phyloP scores from a whole-genome alignment of 2,113 vertebrate genomes.

The Gadus chalcogrammus region DNA sequence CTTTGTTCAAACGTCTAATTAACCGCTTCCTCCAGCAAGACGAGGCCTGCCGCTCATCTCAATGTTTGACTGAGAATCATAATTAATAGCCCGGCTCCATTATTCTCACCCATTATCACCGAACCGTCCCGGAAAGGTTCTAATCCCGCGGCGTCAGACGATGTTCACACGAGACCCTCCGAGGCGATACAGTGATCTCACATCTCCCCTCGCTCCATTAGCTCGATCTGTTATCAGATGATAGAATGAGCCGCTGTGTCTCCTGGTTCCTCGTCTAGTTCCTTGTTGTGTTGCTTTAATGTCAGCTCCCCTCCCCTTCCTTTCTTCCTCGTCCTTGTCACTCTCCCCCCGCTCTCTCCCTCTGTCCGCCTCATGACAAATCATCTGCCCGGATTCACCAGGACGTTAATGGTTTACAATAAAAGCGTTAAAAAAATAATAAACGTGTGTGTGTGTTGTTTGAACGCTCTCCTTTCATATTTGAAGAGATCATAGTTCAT shows the following conservation, averaged over 20 bases:
- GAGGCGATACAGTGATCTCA: constrained; percentile 22
- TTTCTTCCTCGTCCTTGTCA: constrained; percentile 64
- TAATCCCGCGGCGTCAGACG: constrained; percentile 44
- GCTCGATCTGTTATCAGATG: constrained; percentile 67
- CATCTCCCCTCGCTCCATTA: constrained; percentile 35
- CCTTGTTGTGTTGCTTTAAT: constrained; percentile 77
- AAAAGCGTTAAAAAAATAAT: background rate
- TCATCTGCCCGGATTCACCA: background rate
- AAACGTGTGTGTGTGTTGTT: no score
- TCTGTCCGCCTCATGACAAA: constrained; percentile 21
- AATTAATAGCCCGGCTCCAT: constrained; percentile 48
- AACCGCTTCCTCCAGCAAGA: constrained; percentile 31
- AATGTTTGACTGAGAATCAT: constrained; percentile 38
- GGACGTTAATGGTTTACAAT: no score
- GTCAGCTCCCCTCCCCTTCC: constrained; percentile 71
- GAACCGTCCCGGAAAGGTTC: constrained; percentile 51
- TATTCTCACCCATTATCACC: constrained; percentile 76
- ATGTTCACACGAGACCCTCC: constrained; percentile 29
- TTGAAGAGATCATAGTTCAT: background rate
- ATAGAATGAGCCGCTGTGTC: constrained; percentile 66
- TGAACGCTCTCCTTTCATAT: background rate
- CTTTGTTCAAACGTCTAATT: constrained; percentile 56
- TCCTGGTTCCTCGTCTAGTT: constrained; percentile 57
- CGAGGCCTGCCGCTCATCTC: constrained; percentile 53
- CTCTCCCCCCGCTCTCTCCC: constrained; percentile 41